Conservation (phyloP, 2,888 invertebrate genomes). For the Crocallis elinguaria region DNA sequence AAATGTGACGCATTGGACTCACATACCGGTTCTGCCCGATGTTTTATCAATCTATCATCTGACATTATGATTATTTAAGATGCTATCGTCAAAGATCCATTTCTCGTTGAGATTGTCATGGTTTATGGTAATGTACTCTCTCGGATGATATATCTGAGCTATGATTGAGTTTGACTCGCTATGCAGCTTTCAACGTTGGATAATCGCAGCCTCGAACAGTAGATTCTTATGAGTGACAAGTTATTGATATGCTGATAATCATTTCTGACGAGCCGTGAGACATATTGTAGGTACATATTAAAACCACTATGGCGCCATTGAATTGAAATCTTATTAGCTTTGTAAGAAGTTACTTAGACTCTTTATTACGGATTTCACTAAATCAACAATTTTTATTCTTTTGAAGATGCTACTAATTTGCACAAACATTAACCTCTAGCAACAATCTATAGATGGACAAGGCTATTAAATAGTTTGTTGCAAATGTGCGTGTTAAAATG, state of each 20-base stretch:
- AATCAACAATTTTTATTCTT: neutral
- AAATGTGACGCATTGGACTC: conserved; percentile 15
- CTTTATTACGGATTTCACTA: neutral
- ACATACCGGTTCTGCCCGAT: conserved; percentile 23
- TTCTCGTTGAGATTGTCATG: conserved; percentile 45
- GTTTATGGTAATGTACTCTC: conserved; percentile 39
- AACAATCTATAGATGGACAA: too few species aligned
- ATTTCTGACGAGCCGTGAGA: conserved; percentile 9
- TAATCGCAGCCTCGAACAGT: conserved; percentile 9
- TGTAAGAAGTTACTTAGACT: neutral
- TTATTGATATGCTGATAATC: conserved; percentile 13
- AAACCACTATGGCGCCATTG: neutral
- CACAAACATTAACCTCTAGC: too few species aligned
- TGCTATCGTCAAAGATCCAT: conserved; percentile 56
- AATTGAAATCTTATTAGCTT: neutral
- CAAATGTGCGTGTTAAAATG: too few species aligned
- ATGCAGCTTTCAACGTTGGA: conserved; percentile 25
- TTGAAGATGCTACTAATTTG: neutral
- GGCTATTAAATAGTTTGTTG: too few species aligned
- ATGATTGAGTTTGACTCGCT: conserved; percentile 22
- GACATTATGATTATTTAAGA: conserved; percentile 48
- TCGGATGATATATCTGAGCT: conserved; percentile 45
- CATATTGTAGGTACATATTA: neutral
- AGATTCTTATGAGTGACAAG: conserved; percentile 8
- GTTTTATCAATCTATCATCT: conserved; percentile 44